Evolutionary conservation across 35 echinoderm and acorn worm species (phyloP).

Genomic region (Anneissia japonica): DNA sequence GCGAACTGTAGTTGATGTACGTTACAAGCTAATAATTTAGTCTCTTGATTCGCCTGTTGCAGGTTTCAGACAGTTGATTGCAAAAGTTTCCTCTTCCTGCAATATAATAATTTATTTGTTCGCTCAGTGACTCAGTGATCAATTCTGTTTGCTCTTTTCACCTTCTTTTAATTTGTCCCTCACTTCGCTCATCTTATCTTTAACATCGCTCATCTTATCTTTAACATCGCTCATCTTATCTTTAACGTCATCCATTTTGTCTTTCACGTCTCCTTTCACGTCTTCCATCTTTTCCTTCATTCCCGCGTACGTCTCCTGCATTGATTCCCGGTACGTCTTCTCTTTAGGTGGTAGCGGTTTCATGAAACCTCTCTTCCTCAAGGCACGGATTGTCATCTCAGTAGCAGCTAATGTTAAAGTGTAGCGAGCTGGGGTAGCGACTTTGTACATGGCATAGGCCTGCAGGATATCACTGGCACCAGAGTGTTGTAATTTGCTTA

Average conservation of each 20-base stretch:
- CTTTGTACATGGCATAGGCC: constrained; percentile 95
- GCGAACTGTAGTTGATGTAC: too few species aligned
- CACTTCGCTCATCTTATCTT: neutral
- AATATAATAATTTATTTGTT: too few species aligned
- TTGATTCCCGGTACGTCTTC: constrained; percentile 72
- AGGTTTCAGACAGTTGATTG: too few species aligned
- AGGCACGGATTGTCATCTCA: constrained; percentile 60
- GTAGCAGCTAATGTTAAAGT: constrained; percentile 80
- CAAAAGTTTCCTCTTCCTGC: too few species aligned
- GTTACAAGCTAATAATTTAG: too few species aligned
- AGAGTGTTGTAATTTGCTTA: constrained; percentile 67
- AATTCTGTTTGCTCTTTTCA: neutral
- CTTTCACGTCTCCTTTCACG: neutral
- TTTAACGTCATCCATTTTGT: constrained; percentile 10
- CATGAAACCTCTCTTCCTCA: constrained; percentile 70
- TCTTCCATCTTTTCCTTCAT: constrained; percentile 58
- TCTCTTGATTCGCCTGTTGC: too few species aligned
- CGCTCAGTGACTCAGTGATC: neutral
- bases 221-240: constrained; percentile 31
- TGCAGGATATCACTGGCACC: constrained; percentile 73
- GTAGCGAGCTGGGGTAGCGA: constrained; percentile 86
- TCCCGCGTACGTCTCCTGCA: constrained; percentile 60
- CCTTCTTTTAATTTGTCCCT: neutral
- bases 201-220: neutral
- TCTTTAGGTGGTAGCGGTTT: constrained; percentile 66